Percentiles rank a stretch among this genome's conserved stretches.
Conservation (phyloP, 2,113 vertebrate species). For the Mirza zaza region DNA sequence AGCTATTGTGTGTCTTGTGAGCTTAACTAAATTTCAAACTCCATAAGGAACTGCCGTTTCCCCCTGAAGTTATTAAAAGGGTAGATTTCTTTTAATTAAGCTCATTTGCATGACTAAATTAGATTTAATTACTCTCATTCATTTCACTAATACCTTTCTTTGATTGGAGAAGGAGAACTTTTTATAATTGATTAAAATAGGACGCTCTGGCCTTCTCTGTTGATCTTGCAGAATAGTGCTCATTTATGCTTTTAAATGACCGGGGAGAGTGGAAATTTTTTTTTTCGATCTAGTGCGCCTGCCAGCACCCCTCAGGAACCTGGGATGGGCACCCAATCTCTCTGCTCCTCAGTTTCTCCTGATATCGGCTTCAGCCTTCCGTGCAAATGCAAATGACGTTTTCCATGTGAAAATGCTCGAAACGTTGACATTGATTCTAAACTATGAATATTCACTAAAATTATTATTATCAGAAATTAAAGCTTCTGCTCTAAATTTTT, state of each 20-base stretch:
- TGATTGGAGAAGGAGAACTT: constrained; percentile 87
- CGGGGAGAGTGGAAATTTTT: neutral
- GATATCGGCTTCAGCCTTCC: neutral
- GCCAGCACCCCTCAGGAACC: neutral
- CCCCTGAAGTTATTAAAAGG: constrained; percentile 89
- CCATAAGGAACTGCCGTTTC: constrained; percentile 81
- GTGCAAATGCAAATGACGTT: neutral
- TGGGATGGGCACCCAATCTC: neutral
- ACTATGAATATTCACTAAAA: neutral
- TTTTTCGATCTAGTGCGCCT: neutral
- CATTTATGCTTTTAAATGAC: constrained; percentile 36
- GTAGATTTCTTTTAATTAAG: constrained; percentile 90
- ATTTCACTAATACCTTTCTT: constrained; percentile 87
- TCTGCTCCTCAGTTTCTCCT: neutral
- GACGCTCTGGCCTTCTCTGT: constrained; percentile 46
- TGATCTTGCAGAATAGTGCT: constrained; percentile 15
- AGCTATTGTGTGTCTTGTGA: constrained; percentile 86
- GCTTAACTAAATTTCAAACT: constrained; percentile 86
- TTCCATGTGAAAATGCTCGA: neutral
- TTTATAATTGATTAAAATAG: constrained; percentile 85
- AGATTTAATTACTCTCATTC: constrained; percentile 89
- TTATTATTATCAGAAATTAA: neutral
- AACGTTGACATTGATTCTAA: neutral
- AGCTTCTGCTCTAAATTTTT: neutral
- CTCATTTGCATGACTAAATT: constrained; percentile 89